Percentiles rank a stretch among this genome's conserved stretches.
Conservation (phyloP, 2,113 vertebrate species). For the Lonchura striata region DNA sequence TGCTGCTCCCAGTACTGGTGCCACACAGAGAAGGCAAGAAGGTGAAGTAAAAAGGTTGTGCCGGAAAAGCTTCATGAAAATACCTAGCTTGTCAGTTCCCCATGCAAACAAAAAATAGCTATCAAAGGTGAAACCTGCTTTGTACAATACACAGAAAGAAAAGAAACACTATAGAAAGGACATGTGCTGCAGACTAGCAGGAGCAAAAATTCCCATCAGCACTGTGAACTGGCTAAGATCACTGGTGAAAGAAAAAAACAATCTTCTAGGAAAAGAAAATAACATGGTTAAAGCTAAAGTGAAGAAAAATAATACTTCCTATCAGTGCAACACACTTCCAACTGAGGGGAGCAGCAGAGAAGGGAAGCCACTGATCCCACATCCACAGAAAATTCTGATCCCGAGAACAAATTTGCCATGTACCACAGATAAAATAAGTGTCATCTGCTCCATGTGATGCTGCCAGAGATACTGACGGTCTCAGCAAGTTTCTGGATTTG, state of each 20-base stretch:
- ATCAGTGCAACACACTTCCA: background rate
- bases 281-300: background rate
- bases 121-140: background rate
- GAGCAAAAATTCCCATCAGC: background rate
- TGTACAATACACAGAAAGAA: background rate
- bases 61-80: background rate
- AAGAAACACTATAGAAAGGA: background rate
- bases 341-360: background rate
- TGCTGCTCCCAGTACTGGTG: background rate
- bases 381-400: background rate
- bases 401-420: background rate
- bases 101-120: background rate
- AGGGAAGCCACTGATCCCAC: background rate
- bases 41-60: background rate
- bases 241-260: background rate
- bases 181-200: background rate
- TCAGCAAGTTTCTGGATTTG: conserved; percentile 65
- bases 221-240: background rate
- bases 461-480: conserved; percentile 27
- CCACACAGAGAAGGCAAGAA: background rate
- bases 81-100: background rate
- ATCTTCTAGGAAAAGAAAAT: background rate
- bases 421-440: conserved; percentile 5
- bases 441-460: background rate
- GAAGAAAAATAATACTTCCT: background rate